Evolutionary conservation across 2,888 invertebrate genomes (phyloP).

Genomic region (Branchipolynoe longqiensis): DNA sequence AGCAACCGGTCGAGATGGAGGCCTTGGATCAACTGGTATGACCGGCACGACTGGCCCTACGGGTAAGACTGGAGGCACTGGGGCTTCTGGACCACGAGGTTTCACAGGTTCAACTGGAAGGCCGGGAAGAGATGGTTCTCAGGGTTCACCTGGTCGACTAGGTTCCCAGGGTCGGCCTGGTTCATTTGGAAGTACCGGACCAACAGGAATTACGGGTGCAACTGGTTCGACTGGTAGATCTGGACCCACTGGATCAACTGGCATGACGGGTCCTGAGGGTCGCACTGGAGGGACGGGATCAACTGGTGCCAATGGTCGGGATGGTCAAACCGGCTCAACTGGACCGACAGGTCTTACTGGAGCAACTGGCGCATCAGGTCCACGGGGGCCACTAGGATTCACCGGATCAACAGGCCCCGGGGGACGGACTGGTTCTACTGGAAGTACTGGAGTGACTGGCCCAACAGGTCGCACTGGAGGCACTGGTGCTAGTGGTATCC

Average conservation of each 20-base stretch:
- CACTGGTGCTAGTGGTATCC: constrained; percentile 51
- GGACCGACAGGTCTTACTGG: constrained; percentile 60
- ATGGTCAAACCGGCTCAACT: constrained; percentile 60
- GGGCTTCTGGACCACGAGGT: constrained; percentile 27
- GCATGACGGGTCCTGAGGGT: constrained; percentile 39
- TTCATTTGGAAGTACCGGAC: constrained; percentile 54
- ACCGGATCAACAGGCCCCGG: constrained; percentile 58
- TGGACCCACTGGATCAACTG: constrained; percentile 59
- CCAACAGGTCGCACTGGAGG: constrained; percentile 55
- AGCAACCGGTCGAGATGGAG: constrained; percentile 54
- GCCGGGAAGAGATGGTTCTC: constrained; percentile 41
- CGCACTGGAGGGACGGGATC: constrained; percentile 60
- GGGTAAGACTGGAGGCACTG: constrained; percentile 54
- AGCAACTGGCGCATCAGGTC: constrained; percentile 50
- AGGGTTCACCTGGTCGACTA: constrained; percentile 45
- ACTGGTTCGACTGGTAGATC: constrained; percentile 64
- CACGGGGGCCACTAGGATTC: constrained; percentile 36
- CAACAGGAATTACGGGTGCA: constrained; percentile 61
- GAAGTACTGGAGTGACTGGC: constrained; percentile 56
- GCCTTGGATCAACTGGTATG: constrained; percentile 51
- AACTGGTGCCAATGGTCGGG: constrained; percentile 59
- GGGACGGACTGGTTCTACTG: constrained; percentile 57
- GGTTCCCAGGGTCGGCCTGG: constrained; percentile 52
- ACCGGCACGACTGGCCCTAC: constrained; percentile 57
- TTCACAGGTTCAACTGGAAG: constrained; percentile 10